Percentiles rank a stretch among this genome's conserved stretches.
These are phyloP conservation scores for Camptogramma bilineatum DNA, from an alignment of 2,888 invertebrate genomes.

Conservation along the genomic window DNA sequence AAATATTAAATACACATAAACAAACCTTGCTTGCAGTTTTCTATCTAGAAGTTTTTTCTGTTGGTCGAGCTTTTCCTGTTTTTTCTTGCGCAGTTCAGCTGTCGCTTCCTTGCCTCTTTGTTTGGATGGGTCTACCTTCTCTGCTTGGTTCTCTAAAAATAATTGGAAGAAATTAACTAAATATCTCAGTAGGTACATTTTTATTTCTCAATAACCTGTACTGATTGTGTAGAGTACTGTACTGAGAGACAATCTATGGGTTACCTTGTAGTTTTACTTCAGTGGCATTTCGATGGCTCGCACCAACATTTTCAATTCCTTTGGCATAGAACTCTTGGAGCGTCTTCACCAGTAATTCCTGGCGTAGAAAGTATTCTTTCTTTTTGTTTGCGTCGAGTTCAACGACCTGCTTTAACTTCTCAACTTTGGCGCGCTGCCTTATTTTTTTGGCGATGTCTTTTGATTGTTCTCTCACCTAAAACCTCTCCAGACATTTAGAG, in stretches of 20 bases:
- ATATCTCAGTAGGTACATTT: too few relatives aligned
- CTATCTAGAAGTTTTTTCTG: slow-evolving; percentile 73
- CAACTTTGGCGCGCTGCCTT: slow-evolving; percentile 74
- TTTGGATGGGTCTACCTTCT: slow-evolving; percentile 67
- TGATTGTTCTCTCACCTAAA: slow-evolving; percentile 83
- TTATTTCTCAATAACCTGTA: too few relatives aligned
- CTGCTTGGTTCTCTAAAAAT: slow-evolving; percentile 50
- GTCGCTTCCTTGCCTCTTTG: slow-evolving; percentile 72
- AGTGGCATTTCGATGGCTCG: slow-evolving; percentile 67
- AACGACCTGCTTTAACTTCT: slow-evolving; percentile 66
- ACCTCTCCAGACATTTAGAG: slow-evolving; percentile 42
- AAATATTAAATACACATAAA: background rate
- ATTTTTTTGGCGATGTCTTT: slow-evolving; percentile 81
- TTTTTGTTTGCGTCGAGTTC: slow-evolving; percentile 68
- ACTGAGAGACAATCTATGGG: background rate
- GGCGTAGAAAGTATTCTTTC: slow-evolving; percentile 69
- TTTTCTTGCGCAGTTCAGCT: slow-evolving; percentile 63
- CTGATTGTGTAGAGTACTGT: too few relatives aligned
- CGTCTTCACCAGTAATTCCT: slow-evolving; percentile 71
- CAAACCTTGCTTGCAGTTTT: slow-evolving; percentile 69
- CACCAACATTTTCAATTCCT: slow-evolving; percentile 68
- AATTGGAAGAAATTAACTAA: background rate
- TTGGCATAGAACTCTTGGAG: slow-evolving; percentile 69
- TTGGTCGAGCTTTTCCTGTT: slow-evolving; percentile 72
- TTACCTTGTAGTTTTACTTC: slow-evolving; percentile 60